A percentile compares a stretch with the other conserved stretches of the same genome.
phyloP scores from a whole-genome alignment of 2,113 vertebrate genomes.

The Thunnus thynnus region DNA sequence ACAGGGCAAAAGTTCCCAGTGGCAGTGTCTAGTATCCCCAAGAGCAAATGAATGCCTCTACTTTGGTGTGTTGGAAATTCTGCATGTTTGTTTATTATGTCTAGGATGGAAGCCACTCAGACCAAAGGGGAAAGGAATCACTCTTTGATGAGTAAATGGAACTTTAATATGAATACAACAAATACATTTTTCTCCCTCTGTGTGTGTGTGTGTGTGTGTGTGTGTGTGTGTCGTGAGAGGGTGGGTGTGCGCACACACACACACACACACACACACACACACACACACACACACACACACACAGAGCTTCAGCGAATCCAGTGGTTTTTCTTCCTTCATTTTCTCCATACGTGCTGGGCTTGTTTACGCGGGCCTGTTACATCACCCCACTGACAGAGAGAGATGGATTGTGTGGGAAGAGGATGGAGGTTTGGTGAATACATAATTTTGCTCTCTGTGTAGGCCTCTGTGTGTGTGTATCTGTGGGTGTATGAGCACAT shows the following conservation, averaged over 20 bases:
- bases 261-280: too few relatives aligned
- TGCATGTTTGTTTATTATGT: conserved; percentile 66
- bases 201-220: background rate
- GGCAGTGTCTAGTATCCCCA: conserved; percentile 10
- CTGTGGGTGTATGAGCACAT: conserved; percentile 28
- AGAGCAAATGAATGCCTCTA: conserved; percentile 40
- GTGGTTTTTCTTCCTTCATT: conserved; percentile 32
- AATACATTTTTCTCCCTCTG: conserved; percentile 28
- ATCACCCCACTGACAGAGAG: conserved; percentile 71
- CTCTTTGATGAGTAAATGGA: conserved; percentile 70
- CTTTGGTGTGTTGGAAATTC: conserved; percentile 55
- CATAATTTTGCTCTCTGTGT: conserved; percentile 52
- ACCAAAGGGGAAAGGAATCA: conserved; percentile 57
- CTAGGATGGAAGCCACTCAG: conserved; percentile 38
- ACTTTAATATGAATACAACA: conserved; percentile 45
- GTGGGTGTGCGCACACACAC: background rate
- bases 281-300: background rate
- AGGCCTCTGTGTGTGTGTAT: conserved; percentile 42
- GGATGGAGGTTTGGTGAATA: conserved; percentile 61
- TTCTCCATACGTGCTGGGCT: conserved; percentile 32
- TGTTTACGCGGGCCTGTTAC: conserved; percentile 72
- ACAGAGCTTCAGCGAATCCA: conserved; percentile 6
- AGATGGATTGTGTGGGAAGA: conserved; percentile 70
- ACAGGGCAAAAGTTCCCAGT: conserved; percentile 20
- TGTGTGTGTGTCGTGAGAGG: conserved; percentile 3